Percentiles rank a stretch among this genome's conserved stretches.
phyloP scores from a whole-genome alignment of 1,140 invertebrate species.

The Magallana ariakensis region DNA sequence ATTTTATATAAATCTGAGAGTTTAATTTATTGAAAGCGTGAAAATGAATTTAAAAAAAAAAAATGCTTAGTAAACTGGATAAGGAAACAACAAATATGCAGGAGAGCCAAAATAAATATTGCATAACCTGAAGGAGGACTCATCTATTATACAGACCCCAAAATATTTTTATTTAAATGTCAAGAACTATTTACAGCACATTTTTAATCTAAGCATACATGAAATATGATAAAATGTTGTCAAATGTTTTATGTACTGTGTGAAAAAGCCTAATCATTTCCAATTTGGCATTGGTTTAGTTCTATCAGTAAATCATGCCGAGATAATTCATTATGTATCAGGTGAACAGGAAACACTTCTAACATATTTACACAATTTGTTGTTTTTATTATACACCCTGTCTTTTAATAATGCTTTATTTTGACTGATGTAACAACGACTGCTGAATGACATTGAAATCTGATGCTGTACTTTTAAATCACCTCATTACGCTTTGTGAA shows the following conservation, averaged over 20 bases:
- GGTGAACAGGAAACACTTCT: neutral
- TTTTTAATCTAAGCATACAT: slow-evolving; percentile 20
- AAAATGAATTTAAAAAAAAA: no score
- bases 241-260: slow-evolving; percentile 24
- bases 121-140: neutral
- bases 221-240: slow-evolving; percentile 35
- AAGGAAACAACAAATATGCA: no score
- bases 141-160: neutral
- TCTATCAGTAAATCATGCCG: neutral
- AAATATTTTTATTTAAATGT: slow-evolving; percentile 22
- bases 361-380: neutral
- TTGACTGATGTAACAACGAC: neutral
- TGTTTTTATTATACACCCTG: neutral
- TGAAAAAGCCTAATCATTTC: slow-evolving; percentile 26
- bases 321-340: slow-evolving; percentile 16
- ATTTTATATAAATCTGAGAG: no score
- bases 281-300: neutral
- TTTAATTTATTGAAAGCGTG: no score
- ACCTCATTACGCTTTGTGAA: no score
- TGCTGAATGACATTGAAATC: neutral
- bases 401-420: neutral
- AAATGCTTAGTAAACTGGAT: no score
- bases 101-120: neutral
- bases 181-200: neutral
- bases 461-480: neutral